These are phyloP conservation scores for Carettochelys insculpta DNA, from an alignment of 2,113 vertebrate genomes.

Conservation along the genomic window DNA sequence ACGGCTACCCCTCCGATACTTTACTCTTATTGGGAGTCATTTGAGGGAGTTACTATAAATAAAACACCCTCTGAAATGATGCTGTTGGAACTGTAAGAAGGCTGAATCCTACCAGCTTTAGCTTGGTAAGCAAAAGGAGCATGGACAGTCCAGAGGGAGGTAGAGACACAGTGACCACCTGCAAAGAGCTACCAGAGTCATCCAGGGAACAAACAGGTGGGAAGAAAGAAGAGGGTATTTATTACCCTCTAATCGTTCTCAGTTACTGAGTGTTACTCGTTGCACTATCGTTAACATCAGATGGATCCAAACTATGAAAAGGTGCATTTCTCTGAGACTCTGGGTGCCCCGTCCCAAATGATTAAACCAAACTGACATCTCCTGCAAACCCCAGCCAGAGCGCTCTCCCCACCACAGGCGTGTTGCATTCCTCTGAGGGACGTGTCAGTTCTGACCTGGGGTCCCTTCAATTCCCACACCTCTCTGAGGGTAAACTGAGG, in stretches of 20 bases:
- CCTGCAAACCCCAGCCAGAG: no score
- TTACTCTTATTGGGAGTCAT: neutral
- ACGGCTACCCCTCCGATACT: no score
- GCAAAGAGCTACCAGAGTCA: constrained; percentile 9
- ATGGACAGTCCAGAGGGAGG: neutral
- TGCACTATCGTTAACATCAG: neutral
- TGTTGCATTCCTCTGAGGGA: neutral
- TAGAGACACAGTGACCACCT: neutral
- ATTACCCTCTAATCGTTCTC: constrained; percentile 45
- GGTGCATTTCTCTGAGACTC: neutral
- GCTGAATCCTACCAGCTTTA: neutral
- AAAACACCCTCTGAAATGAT: neutral
- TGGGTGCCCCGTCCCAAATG: neutral
- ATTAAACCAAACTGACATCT: neutral
- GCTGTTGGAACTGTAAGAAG: neutral
- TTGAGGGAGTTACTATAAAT: neutral
- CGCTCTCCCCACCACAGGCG: neutral
- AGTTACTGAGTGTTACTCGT: constrained; percentile 32
- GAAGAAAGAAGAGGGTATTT: constrained; percentile 25
- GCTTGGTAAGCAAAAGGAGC: neutral
- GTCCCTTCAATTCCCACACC: neutral
- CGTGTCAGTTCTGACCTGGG: neutral
- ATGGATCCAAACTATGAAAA: constrained; percentile 49
- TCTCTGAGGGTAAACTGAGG: neutral
- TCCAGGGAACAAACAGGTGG: constrained; percentile 49